These are phyloP conservation scores for Tipula unca DNA, from an alignment of 2,888 invertebrate species.

Conservation along the genomic window DNA sequence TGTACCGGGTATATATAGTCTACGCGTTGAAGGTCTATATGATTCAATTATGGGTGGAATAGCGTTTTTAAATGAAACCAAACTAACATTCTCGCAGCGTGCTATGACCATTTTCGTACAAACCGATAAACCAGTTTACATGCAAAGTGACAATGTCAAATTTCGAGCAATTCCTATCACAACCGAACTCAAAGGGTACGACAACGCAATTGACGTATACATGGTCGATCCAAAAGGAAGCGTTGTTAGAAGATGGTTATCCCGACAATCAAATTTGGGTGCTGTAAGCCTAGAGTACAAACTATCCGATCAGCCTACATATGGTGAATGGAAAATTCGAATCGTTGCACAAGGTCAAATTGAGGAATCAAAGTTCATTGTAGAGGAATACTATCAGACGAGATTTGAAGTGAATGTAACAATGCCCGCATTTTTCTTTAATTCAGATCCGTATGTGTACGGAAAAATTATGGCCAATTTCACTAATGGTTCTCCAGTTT, in stretches of 20 bases:
- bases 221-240: slow-evolving; percentile 83
- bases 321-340: slow-evolving; percentile 85
- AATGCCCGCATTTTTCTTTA: slow-evolving; percentile 90
- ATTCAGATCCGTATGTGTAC: slow-evolving; percentile 71
- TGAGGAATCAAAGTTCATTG: slow-evolving; percentile 76
- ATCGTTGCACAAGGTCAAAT: slow-evolving; percentile 82
- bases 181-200: slow-evolving; percentile 83
- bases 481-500: slow-evolving; percentile 85
- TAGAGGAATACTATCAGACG: slow-evolving; percentile 93
- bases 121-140: slow-evolving; percentile 90
- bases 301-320: slow-evolving; percentile 84
- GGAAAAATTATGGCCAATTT: slow-evolving; percentile 92
- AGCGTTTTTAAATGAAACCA: slow-evolving; percentile 83
- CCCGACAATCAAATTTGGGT: slow-evolving; percentile 85
- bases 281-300: slow-evolving; percentile 88
- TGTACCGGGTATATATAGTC: slow-evolving; percentile 71
- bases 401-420: slow-evolving; percentile 91
- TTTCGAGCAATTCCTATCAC: slow-evolving; percentile 90
- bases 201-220: slow-evolving; percentile 84
- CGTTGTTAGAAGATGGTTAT: slow-evolving; percentile 87
- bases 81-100: slow-evolving; percentile 73
- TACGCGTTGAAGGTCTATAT: slow-evolving; percentile 73
- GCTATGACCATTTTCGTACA: slow-evolving; percentile 95
- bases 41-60: slow-evolving; percentile 64
- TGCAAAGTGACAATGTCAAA: slow-evolving; percentile 81